Base-by-base conservation (phyloP, 2,113 vertebrate species). In the Indicator maculatus region DNA sequence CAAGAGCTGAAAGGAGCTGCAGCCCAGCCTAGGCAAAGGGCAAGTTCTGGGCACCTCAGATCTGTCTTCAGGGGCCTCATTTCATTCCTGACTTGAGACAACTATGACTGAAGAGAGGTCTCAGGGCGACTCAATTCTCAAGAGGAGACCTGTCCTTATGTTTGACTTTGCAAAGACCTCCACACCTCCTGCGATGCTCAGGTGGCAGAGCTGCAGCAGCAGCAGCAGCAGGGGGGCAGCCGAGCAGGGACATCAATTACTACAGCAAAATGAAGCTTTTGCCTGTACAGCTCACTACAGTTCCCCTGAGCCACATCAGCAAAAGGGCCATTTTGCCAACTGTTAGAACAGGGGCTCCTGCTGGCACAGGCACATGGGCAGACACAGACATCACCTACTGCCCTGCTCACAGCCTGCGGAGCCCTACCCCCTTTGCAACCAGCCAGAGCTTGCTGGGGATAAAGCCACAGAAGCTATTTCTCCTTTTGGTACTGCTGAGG, bases 261-360 rank as follows among this genome's bases (percentile, higher is more conserved):
- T 33, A 7, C 39, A 24, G 88, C 59, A 55, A 89, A 87, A 87
- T 93, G 44, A 89, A 78, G 63, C 53, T 93, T 84, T 87, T 83
- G 81, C 63, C 45, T 9, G 55, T n/a, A 10, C 3, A 66, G 71
- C 76, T 92, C 69, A 13, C 58, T 83, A 74, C 73, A 86, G 95
- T 70, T 92, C 90, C 76, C 88, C 23, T 3, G 83, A 60, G 73
- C 10, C 39, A 53, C 63, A 47, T 67, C 41, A 91, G 38, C 65
- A 56, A 12, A 91, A 87, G 67, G 92, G 55, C 41, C 83, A 36
- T 93, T 96, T 47, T 60, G 44, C 82, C 88, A 82, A 90, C 66
- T 36, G 27, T 64, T 90, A 66, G 79, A 87, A 82, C 1, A 3
- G 66, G 33, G 81, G 16, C n/a, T 38, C 80, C 75, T 69, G 72